A percentile compares a stretch with the other conserved stretches of the same genome.
Conservation (phyloP, 2,888 invertebrate species). For the Chromoteleia sp. region DNA sequence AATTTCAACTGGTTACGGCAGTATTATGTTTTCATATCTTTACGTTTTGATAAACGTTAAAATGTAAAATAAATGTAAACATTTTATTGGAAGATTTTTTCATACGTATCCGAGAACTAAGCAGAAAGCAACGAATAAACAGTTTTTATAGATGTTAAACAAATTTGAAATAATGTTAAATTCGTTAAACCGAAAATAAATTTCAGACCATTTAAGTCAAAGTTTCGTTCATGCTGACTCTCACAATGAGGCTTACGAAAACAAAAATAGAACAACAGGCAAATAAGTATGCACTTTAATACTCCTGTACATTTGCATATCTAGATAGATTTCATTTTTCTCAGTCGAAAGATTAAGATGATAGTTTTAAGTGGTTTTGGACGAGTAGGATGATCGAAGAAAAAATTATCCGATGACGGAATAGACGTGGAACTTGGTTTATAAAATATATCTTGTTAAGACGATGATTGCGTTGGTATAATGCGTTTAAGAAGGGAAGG, state of each 20-base stretch:
- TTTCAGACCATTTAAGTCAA: too few relatives aligned
- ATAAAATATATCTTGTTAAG: constrained; percentile 9
- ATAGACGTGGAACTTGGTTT: background rate
- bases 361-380: constrained; percentile 32
- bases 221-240: too few relatives aligned
- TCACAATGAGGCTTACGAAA: too few relatives aligned
- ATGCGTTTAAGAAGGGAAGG: background rate
- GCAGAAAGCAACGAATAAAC: too few relatives aligned
- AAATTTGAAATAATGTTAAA: too few relatives aligned
- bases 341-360: constrained; percentile 31
- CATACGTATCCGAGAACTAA: too few relatives aligned
- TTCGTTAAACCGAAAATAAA: too few relatives aligned
- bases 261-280: too few relatives aligned
- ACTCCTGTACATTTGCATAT: constrained; percentile 26
- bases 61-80: too few relatives aligned
- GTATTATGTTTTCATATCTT: background rate
- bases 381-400: constrained; percentile 28
- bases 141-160: too few relatives aligned
- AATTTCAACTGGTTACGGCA: background rate
- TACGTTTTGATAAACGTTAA: background rate
- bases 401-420: constrained; percentile 13
- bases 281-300: constrained; percentile 12
- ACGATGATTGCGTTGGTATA: background rate
- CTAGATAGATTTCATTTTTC: constrained; percentile 40
- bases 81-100: too few relatives aligned